Evolutionary conservation across 2,888 invertebrate species (phyloP).

Genomic region (Cataglyphis altisquamis): DNA sequence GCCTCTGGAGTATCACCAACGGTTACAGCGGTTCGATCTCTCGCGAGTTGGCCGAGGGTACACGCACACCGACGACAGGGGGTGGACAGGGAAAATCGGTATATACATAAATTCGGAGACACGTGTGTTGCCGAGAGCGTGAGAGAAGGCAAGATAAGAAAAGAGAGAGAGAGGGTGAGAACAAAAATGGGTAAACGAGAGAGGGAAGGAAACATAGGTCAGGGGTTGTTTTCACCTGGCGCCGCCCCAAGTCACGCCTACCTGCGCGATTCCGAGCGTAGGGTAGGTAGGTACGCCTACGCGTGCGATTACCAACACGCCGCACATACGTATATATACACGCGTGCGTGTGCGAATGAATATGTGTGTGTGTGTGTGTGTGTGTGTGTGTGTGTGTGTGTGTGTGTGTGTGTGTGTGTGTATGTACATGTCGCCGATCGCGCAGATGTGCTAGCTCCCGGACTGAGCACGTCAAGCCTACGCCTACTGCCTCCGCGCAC

Average conservation of each 20-base stretch:
- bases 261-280: slow-evolving; percentile 82
- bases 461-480: slow-evolving; percentile 64
- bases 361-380: neutral
- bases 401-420: neutral
- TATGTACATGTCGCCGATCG: slow-evolving; percentile 18
- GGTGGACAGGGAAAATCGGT: slow-evolving; percentile 40
- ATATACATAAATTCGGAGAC: slow-evolving; percentile 74
- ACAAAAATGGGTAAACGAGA: slow-evolving; percentile 19
- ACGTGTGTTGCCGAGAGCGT: slow-evolving; percentile 68
- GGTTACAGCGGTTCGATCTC: slow-evolving; percentile 22
- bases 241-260: slow-evolving; percentile 86
- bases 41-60: slow-evolving; percentile 16
- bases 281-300: slow-evolving; percentile 82
- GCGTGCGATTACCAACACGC: slow-evolving; percentile 72
- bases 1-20: slow-evolving; percentile 21
- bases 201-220: slow-evolving; percentile 74
- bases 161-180: slow-evolving; percentile 45
- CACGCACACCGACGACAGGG: neutral
- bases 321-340: slow-evolving; percentile 58
- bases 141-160: slow-evolving; percentile 22
- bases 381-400: neutral
- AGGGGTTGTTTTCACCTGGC: slow-evolving; percentile 84
- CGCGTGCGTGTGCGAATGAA: slow-evolving; percentile 46
- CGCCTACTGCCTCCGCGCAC: slow-evolving; percentile 65
- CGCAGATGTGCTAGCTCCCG: slow-evolving; percentile 45